Base-by-base conservation (phyloP, 2,888 invertebrate species). In the Tyria jacobaeae region DNA sequence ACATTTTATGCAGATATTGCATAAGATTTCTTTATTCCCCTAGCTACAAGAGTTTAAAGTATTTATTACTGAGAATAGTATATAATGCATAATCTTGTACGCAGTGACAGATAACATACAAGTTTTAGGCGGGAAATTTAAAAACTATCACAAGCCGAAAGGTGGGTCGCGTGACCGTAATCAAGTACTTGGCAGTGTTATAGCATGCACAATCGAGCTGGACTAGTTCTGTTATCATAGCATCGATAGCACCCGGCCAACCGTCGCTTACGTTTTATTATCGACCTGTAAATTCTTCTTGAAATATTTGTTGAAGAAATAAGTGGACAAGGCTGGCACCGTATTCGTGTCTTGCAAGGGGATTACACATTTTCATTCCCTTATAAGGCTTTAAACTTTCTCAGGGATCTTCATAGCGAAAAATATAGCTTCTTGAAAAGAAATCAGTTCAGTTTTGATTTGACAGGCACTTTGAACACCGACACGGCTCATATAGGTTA, bases 221-320 rank as follows among this genome's bases (percentile, higher is more conserved):
- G 72, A 75, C 82, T 78, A 78, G 71, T 82, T 82, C 71, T 75
- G 83, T 84, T 89, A 89, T 90, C 89, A 82, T 54, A 64, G 64
- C 78, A 84, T 85, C 85, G 88, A 89, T 89, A 87, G 81, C 78
- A 67, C 72, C 60, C 61, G 60, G 44, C 64, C 70, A 61, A 56
- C 60, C 59, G 52, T 50, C 57, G 64, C 66, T 70, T 68, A 61
- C 58, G 59, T 58, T 54, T 73, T 70, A 73, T 76, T 80, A 81
- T 80, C 81, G 78, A 78, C 66, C 75, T 66, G 70, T 63, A 62
- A 71, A 68, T 68, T 75, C 74, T 69, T 75, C 76, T 75, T 73
- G 62, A 64, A 66, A 73, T 73, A 70, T 70, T 64, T 61, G 35
- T 62, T 54, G 41, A 12, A 54, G 54, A 41, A 54, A 41, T 17